Conservation (phyloP, 1,140 invertebrate species). For the Acromyrmex echinatior region DNA sequence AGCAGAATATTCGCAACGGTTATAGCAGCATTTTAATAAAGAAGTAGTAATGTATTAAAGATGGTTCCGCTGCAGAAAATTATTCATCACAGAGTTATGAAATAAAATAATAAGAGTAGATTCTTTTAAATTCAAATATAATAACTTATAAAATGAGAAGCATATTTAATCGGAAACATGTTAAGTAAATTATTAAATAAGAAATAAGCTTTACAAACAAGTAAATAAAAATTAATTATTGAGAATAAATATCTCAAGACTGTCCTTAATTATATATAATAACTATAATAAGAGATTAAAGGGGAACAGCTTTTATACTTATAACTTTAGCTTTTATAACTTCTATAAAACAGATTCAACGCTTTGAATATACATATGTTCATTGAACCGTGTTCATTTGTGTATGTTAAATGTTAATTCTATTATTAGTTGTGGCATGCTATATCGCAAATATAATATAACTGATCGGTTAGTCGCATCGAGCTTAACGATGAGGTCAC, state of each 20-base stretch:
- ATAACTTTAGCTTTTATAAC: background rate
- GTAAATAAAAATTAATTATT: constrained; percentile 6
- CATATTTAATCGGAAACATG: background rate
- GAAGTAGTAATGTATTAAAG: constrained; percentile 16
- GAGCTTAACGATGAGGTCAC: constrained; percentile 46
- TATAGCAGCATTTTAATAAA: constrained; percentile 18
- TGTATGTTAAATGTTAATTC: background rate
- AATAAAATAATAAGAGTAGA: background rate
- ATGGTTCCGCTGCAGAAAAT: background rate
- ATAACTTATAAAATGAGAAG: background rate
- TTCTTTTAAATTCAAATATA: background rate
- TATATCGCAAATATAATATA: background rate
- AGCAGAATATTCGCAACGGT: background rate
- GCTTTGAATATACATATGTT: background rate
- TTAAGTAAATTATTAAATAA: constrained; percentile 2
- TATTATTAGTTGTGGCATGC: background rate
- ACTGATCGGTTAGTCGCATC: constrained; percentile 10
- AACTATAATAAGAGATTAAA: background rate
- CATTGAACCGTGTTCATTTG: background rate
- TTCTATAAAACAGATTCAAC: background rate
- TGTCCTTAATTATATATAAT: background rate
- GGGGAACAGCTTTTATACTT: background rate
- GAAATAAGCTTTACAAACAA: background rate
- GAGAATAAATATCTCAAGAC: background rate
- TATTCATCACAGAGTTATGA: background rate